phyloP scores from a whole-genome alignment of 2,113 vertebrate genomes.

The Aythya baeri region DNA sequence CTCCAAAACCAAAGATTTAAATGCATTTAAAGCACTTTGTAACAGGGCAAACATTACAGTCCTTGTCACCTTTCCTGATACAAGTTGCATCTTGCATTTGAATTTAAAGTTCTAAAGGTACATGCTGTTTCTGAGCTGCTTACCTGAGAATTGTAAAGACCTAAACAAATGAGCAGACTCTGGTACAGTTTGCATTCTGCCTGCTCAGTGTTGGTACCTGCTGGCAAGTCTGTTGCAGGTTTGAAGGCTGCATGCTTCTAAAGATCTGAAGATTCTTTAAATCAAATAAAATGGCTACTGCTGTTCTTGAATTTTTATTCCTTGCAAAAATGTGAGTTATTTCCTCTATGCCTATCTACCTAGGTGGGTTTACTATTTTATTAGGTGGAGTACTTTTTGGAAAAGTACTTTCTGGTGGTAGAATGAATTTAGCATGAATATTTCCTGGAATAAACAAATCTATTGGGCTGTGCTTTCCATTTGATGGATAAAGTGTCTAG shows the following conservation, averaged over 20 bases:
- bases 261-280: not conserved
- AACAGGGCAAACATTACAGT: not conserved
- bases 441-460: not conserved
- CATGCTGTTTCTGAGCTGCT: not conserved
- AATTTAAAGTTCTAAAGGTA: not conserved
- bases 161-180: not conserved
- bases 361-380: not conserved
- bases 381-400: not conserved
- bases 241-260: not conserved
- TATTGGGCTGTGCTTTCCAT: not conserved
- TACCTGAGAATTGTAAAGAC: not conserved
- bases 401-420: not conserved
- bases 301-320: not conserved
- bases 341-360: not conserved
- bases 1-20: not conserved
- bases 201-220: not conserved
- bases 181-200: not conserved
- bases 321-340: not conserved
- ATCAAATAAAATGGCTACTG: not conserved
- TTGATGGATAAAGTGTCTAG: not conserved
- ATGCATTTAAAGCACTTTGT: not conserved
- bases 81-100: not conserved
- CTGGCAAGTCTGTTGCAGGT: not conserved
- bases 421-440: not conserved
- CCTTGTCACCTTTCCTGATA: not conserved